Base-by-base conservation (phyloP, 2,797 vertebrate genomes). In the Carduelis carduelis region DNA sequence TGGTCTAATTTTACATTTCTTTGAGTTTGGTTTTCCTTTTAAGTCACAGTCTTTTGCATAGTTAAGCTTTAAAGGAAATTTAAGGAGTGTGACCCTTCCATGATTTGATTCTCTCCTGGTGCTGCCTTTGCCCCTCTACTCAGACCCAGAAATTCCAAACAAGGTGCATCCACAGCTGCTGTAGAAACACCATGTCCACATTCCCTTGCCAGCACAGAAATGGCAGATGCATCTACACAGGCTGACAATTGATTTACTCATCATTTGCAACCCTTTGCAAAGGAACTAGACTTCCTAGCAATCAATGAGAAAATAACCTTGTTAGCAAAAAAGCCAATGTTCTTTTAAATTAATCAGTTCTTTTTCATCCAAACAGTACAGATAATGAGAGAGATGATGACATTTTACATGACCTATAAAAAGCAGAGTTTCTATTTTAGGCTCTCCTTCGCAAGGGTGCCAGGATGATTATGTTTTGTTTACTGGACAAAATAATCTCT, bases 401-500 rank as follows among this genome's bases (percentile, higher is more conserved):
- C 93, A 95, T 94, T 95, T 93, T 46, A 66, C 70, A 76, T 64
- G 96, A 94, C 95, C 94, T 94, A 96, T 92, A 82, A 96, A 97
- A 60, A 93, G 80, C 19, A 79, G 47, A 68, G 76, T 70, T 95
- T 90, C 96, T 95, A 91, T 94, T 97, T 97, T 93, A 79, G 83
- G 85, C 66, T 96, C 69, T 90, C 76, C 77, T 88, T 93, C 55
- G 0, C 86, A 91, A 93, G 83, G 94, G 83, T 96, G 94, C 91
- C 91, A 94, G 55, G 60, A 94, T 95, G 86, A 96, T 96, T 96
- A 96, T 82, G 86, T 64, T 95, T 94, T 97, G 96, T 95, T 95
- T 95, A 91, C 93, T 83, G 92, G 95, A 95, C 92, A 90, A 72
- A 93, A 96, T 95, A 96, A 97, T 96, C 92, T 93, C 92, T 88